phyloP scores from a whole-genome alignment of 1,140 invertebrate genomes.

The Calliphora vicina region DNA sequence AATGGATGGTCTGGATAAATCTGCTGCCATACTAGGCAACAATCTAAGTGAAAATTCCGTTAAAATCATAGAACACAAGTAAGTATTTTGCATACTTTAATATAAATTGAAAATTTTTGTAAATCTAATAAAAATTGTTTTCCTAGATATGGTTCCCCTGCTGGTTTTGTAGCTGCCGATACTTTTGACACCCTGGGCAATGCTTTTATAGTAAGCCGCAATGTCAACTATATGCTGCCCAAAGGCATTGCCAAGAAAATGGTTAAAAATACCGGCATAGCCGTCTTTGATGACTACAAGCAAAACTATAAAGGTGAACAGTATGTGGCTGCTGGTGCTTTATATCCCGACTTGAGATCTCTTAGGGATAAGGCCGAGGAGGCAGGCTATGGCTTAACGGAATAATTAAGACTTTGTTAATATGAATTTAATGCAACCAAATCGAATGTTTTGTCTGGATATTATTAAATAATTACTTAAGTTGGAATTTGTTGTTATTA shows the following conservation, averaged over 20 bases:
- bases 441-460: background rate
- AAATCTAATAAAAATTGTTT: constrained; percentile 23
- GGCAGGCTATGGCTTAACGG: background rate
- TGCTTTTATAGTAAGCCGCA: constrained; percentile 68
- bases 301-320: constrained; percentile 46
- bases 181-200: constrained; percentile 73
- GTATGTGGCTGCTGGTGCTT: constrained; percentile 54
- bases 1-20: constrained; percentile 72
- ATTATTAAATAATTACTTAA: background rate
- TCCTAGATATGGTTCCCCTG: constrained; percentile 71
- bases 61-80: constrained; percentile 75
- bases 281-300: constrained; percentile 65
- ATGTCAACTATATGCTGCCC: constrained; percentile 70
- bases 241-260: constrained; percentile 72
- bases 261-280: constrained; percentile 73
- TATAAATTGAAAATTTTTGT: background rate
- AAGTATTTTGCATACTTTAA: constrained; percentile 45
- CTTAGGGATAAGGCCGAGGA: constrained; percentile 41
- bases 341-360: constrained; percentile 56
- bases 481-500: background rate
- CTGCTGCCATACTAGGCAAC: constrained; percentile 70
- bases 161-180: constrained; percentile 68
- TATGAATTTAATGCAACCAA: background rate
- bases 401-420: background rate
- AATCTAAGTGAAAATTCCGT: constrained; percentile 76